phyloP scores from a whole-genome alignment of 2,113 vertebrate genomes.

The Epinephelus cyanopodus region DNA sequence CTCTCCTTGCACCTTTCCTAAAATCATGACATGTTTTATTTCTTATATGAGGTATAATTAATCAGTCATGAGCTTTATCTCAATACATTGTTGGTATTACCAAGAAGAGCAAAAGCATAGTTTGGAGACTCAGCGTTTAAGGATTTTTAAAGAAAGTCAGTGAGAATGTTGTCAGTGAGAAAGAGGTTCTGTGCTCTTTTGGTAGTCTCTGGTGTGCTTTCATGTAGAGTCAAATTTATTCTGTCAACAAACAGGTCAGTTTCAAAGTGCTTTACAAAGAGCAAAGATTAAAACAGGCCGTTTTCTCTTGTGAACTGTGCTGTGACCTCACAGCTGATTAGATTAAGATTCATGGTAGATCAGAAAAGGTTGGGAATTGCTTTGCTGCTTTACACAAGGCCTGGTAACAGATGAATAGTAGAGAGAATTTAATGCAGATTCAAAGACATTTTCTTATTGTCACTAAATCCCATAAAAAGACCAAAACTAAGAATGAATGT shows the following conservation, averaged over 20 bases:
- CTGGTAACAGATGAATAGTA: background rate
- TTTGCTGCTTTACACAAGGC: background rate
- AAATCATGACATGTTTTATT: background rate
- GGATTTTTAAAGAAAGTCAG: background rate
- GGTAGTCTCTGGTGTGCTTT: background rate
- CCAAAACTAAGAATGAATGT: too few species aligned
- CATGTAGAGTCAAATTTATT: background rate
- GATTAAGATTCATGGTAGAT: constrained; percentile 9
- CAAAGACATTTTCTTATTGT: background rate
- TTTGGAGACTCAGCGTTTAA: background rate
- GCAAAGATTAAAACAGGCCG: background rate
- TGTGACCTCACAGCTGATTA: constrained; percentile 19
- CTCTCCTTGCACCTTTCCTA: background rate
- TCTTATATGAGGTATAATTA: background rate
- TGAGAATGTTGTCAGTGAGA: background rate
- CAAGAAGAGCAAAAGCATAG: too few species aligned
- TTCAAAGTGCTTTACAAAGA: constrained; percentile 11
- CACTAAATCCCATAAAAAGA: background rate
- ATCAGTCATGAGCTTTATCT: background rate
- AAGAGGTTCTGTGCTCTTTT: background rate
- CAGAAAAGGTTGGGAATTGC: background rate
- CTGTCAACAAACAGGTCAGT: constrained; percentile 32
- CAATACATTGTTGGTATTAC: background rate
- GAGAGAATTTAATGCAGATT: background rate
- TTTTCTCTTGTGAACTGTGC: background rate